Base-by-base conservation (phyloP, 2,888 invertebrate species). In the Petrolisthes cinctipes region DNA sequence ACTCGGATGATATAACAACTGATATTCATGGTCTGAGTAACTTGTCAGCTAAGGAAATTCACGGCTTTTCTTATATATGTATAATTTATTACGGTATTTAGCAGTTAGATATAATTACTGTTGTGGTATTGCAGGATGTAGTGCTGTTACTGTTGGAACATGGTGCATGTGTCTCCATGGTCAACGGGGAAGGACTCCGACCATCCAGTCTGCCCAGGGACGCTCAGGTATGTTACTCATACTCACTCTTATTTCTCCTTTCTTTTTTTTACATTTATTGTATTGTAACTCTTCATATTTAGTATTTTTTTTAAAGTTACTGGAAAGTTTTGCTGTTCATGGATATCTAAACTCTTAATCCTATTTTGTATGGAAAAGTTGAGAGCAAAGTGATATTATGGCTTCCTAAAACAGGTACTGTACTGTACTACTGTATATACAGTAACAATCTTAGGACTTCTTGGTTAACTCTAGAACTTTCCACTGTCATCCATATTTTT, bases 101-200 rank as follows among this genome's bases (percentile, higher is more conserved):
- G 4, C 37, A 23, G 5, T 76, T 76, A 23, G 4, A 6, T 5
- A 71, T 71, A 23, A 71, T 14, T 71, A 20, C 23, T 17, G 71
- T 11, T 83, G 86, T 80, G 88, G 23, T 82, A 89, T 89, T 92
- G 1, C 92, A 95, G 95, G 95, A 95, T 88, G 92, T 95, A 86
- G 95, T 95, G 51, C 94, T 95, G 75, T 92, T 95, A 0, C 93
- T 95, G 0, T 92, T 95, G 6, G 94, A 94, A 91, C 92, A 94
- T 92, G 94, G 94, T 92, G 95, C 95, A 0, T 95, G 95, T 91
- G 94, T 95, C 0, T 94, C 94, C 90, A 93, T 95, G 82, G 94
- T 95, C 92, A 95, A 95, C 91, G 94, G 95, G 0, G 95, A 95
- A 91, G 95, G 95, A 0, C 93, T 94, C 53, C 94, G 94, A 0